Evolutionary conservation across 1,140 invertebrate species (phyloP).

Genomic region (Lepidurus packardi): DNA sequence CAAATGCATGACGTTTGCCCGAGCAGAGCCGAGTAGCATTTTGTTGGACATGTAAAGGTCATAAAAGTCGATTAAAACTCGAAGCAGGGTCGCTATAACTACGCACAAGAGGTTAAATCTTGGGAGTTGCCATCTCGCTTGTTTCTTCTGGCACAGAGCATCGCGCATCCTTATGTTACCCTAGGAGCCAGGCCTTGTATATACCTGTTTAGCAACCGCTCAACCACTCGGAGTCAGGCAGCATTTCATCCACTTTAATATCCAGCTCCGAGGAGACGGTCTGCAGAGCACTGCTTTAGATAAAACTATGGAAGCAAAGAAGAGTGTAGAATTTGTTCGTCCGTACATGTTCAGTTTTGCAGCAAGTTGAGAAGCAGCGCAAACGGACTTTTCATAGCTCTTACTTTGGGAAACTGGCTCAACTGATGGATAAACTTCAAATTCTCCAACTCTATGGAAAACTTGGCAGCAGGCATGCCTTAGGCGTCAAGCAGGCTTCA

Average conservation of each 20-base stretch:
- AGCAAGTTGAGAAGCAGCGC: neutral
- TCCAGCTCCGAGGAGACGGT: neutral
- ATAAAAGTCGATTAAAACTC: too few relatives aligned
- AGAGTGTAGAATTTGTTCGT: neutral
- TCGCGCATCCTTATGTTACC: neutral
- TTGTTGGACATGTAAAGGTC: too few relatives aligned
- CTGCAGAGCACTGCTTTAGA: neutral
- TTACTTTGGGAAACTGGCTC: neutral
- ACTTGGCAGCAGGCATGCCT: too few relatives aligned
- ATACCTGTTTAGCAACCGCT: neutral
- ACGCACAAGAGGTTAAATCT: too few relatives aligned
- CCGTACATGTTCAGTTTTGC: neutral
- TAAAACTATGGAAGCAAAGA: neutral
- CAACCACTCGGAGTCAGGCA: neutral
- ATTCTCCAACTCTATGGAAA: too few relatives aligned
- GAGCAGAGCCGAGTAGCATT: too few relatives aligned
- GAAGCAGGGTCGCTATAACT: too few relatives aligned
- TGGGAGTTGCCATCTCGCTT: too few relatives aligned
- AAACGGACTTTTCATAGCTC: neutral
- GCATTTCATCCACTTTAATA: slow-evolving; percentile 15
- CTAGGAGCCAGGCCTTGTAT: neutral
- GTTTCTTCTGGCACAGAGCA: neutral
- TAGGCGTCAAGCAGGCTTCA: too few relatives aligned
- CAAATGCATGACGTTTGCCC: too few relatives aligned
- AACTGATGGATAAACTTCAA: neutral